A percentile compares a stretch with the other conserved stretches of the same genome.
Evolutionary conservation across 2,797 vertebrate species (phyloP).

Genomic region (Tapirus indicus): DNA sequence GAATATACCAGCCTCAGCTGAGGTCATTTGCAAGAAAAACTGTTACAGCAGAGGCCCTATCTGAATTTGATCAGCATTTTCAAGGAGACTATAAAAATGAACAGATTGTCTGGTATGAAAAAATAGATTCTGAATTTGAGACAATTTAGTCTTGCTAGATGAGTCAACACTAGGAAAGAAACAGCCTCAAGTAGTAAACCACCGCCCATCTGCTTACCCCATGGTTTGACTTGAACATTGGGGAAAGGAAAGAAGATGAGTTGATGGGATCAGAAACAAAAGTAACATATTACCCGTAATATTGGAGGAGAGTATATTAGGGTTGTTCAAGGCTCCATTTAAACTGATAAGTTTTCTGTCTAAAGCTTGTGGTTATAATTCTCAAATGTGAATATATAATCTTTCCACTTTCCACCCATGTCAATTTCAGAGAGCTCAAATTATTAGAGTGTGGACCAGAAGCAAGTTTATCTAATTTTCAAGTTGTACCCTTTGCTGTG

Average conservation of each 20-base stretch:
- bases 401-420: not conserved
- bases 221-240: constrained; percentile 44
- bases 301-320: not conserved
- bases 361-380: constrained; percentile 22
- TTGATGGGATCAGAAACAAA: constrained; percentile 45
- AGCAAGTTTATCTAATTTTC: not conserved
- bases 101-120: constrained; percentile 18
- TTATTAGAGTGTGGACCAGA: not conserved
- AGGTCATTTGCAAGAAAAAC: constrained; percentile 12
- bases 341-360: constrained; percentile 19
- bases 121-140: constrained; percentile 41
- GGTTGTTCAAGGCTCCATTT: not conserved
- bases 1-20: not conserved
- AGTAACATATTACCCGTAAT: not conserved
- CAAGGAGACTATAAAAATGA: constrained; percentile 29
- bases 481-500: not conserved
- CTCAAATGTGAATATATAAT: not conserved
- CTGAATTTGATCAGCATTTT: constrained; percentile 23
- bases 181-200: constrained; percentile 8
- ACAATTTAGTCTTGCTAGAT: constrained; percentile 51
- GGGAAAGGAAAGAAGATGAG: not conserved
- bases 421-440: not conserved
- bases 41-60: not conserved
- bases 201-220: not conserved
- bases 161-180: constrained; percentile 59